These are phyloP conservation scores for Synergus laeviventris DNA, from an alignment of 2,888 invertebrate species.

Conservation along the genomic window DNA sequence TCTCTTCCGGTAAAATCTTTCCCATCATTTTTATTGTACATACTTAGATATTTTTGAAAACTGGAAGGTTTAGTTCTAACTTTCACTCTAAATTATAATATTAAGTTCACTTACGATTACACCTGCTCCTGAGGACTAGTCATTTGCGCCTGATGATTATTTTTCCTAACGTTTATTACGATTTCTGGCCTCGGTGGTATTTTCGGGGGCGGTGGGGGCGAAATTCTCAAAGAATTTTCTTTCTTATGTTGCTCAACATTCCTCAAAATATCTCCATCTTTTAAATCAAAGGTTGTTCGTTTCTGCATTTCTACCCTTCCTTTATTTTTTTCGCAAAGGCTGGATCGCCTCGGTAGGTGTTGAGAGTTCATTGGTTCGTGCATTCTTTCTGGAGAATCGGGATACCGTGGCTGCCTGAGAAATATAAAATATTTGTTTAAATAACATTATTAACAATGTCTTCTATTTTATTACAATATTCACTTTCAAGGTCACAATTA, in stretches of 20 bases:
- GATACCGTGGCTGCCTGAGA: conserved; percentile 61
- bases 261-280: conserved; percentile 49
- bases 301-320: conserved; percentile 54
- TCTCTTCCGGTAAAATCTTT: background rate
- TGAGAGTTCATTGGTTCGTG: conserved; percentile 49
- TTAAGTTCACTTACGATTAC: conserved; percentile 62
- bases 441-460: background rate
- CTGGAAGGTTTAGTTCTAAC: background rate
- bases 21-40: background rate
- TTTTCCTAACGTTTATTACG: conserved; percentile 10
- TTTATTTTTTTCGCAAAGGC: conserved; percentile 58
- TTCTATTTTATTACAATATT: background rate
- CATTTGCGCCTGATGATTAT: conserved; percentile 59
- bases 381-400: conserved; percentile 57
- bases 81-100: background rate
- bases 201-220: conserved; percentile 48
- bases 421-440: background rate
- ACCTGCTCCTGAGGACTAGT: conserved; percentile 54
- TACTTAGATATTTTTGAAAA: background rate
- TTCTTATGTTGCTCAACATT: conserved; percentile 14
- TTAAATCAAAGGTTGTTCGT: conserved; percentile 60
- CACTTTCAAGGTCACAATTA: conserved; percentile 46
- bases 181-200: conserved; percentile 54
- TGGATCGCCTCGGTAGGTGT: conserved; percentile 55
- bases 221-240: conserved; percentile 28